A percentile compares a stretch with the other conserved stretches of the same genome.
These are phyloP conservation scores for Camponotus pennsylvanicus DNA, from an alignment of 1,140 invertebrate species.

Conservation along the genomic window DNA sequence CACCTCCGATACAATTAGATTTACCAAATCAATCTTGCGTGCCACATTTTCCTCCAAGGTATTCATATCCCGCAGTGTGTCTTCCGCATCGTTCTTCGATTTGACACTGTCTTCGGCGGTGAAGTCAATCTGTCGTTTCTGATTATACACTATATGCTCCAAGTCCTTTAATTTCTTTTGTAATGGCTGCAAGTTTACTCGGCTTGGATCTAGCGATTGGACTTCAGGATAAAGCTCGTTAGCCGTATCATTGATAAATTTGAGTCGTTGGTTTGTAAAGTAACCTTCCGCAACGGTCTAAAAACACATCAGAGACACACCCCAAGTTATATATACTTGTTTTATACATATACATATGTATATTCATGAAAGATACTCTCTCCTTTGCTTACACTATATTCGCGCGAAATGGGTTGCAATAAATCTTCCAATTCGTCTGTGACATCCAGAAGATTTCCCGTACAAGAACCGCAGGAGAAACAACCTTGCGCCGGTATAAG, in stretches of 20 bases:
- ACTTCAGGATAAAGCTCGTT: constrained; percentile 89
- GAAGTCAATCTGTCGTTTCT: constrained; percentile 87
- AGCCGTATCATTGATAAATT: constrained; percentile 91
- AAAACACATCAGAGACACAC: constrained; percentile 67
- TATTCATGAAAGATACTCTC: not conserved
- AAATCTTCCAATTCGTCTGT: constrained; percentile 91
- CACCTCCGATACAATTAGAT: constrained; percentile 89
- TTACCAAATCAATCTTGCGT: constrained; percentile 86
- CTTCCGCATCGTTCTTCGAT: constrained; percentile 86
- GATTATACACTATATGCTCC: constrained; percentile 87
- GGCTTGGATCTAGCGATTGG: constrained; percentile 88
- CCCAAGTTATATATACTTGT: not conserved
- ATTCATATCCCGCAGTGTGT: constrained; percentile 87
- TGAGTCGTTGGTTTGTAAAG: constrained; percentile 92
- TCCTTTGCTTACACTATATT: constrained; percentile 89
- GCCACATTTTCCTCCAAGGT: constrained; percentile 86
- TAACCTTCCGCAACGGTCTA: constrained; percentile 91
- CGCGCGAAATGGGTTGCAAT: constrained; percentile 89
- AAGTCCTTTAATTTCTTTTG: constrained; percentile 87
- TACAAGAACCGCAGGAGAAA: constrained; percentile 95
- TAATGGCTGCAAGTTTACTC: constrained; percentile 88
- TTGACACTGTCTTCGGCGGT: constrained; percentile 84
- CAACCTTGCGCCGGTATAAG: constrained; percentile 91
- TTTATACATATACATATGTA: not conserved
- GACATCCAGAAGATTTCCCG: constrained; percentile 94